phyloP scores from a whole-genome alignment of 2,113 vertebrate genomes.

The Calonectris borealis region DNA sequence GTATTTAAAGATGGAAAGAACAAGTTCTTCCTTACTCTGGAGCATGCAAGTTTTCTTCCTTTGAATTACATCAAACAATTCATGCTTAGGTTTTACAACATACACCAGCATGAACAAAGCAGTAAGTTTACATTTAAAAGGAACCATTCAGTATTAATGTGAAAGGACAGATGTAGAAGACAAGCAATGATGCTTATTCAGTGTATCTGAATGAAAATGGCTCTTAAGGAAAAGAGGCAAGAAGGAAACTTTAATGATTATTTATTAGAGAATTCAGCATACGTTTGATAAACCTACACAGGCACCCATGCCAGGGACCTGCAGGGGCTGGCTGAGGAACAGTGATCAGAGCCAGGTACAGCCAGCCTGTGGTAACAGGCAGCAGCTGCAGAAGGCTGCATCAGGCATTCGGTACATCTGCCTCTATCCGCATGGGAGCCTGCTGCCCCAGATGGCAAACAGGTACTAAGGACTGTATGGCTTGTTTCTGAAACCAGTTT shows the following conservation, averaged over 20 bases:
- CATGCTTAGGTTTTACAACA: neutral
- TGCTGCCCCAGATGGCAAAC: constrained; percentile 2
- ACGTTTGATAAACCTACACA: neutral
- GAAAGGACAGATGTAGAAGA: neutral
- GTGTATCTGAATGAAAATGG: neutral
- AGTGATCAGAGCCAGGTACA: neutral
- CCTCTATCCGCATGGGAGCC: neutral
- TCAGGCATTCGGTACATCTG: neutral
- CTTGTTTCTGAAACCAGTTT: neutral
- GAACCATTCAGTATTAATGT: neutral
- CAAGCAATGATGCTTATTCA: neutral
- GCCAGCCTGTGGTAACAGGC: neutral
- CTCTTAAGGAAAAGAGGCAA: neutral
- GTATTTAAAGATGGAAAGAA: neutral
- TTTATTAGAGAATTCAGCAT: neutral
- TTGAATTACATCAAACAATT: neutral
- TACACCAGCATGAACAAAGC: accelerated
- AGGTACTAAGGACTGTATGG: neutral
- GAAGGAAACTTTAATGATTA: neutral
- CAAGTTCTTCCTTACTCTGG: neutral
- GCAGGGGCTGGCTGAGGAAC: neutral
- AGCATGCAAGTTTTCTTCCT: neutral
- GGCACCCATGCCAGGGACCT: neutral
- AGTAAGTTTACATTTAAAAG: neutral
- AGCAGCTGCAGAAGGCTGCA: constrained; percentile 28